Conservation (phyloP, 2,797 vertebrate genomes). For the Tarsius wallacei region DNA sequence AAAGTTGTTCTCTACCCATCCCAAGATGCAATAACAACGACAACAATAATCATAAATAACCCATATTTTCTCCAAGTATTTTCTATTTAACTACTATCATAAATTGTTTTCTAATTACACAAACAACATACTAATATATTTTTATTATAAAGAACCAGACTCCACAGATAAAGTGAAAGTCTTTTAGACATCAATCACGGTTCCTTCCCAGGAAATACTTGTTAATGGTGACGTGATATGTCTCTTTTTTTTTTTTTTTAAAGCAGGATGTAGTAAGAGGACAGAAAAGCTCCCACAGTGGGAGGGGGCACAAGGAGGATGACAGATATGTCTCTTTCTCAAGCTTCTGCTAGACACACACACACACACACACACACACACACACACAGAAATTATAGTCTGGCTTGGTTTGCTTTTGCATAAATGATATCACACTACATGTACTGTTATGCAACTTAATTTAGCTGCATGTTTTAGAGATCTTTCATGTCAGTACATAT, state of each 20-base stretch:
- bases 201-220: conserved; percentile 54
- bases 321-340: not conserved
- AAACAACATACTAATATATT: conserved; percentile 14
- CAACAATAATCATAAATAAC: conserved; percentile 24
- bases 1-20: conserved; percentile 46
- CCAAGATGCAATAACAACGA: not conserved
- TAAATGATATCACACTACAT: not conserved
- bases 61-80: conserved; percentile 25
- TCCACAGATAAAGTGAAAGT: not conserved
- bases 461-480: not conserved
- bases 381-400: not conserved
- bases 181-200: conserved; percentile 1
- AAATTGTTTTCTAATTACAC: conserved; percentile 59
- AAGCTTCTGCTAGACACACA: not conserved
- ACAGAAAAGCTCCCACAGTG: too few relatives aligned
- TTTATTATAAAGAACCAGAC: conserved; percentile 44
- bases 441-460: not conserved
- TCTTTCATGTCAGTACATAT: too few relatives aligned
- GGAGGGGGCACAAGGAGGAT: too few relatives aligned
- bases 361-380: not conserved
- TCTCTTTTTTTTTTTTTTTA: too few relatives aligned
- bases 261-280: too few relatives aligned
- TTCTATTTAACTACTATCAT: conserved; percentile 12
- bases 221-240: not conserved
- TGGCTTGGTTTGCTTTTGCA: conserved; percentile 32